Evolutionary conservation across 2,113 vertebrate species (phyloP), one percentile per base, ranked within the genome.

Genomic region (Cyphomyrus discorhynchus): DNA sequence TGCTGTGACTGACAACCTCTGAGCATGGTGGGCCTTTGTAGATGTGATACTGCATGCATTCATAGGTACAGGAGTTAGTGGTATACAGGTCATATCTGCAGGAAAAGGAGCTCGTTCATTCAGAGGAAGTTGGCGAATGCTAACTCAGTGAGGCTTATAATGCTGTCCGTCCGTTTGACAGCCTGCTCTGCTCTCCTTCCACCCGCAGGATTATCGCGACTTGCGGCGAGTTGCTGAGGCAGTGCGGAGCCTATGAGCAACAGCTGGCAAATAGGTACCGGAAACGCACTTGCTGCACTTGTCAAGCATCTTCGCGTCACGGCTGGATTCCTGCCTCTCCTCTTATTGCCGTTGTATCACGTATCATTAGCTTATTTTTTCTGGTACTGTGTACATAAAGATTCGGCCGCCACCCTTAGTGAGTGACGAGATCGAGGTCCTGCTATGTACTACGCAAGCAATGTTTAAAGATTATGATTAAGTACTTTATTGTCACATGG

Each of bases 201-300:
- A 3, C 39, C 39, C 84, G 27, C 90, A 97, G 97, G 91, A 95
- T 97, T 88, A 97, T 97, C 85, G 86, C 95, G 11, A 94, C 95
- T 62, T 97, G 97, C n/a, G 97, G 97, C 17, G 97, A 97, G 42
- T 94, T 97, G 90, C 92, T 97, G 89, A 93, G 93, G 50, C 97
- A 96, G 70, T 97, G 96, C 62, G 96, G 96, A 84, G 97, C 97
- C 91, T 96, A 96, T 0, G 97, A 97, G 91, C 97, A 97, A 92
- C 97, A 97, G 56, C 93, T 97, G 42, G 96, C 95, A 35, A 97
- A 93, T 94, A 96, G 95, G 97, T 97, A 91, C 53, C 92, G 15
- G 21, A 31, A 70, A 35, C 27, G 66, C 31, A 19, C 31, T 2
- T 2, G 27, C 11, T 13, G 10, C 13, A 7, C 27, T 6, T 1